Base-by-base conservation (phyloP, 2,888 invertebrate genomes). In the Choreutis nemorana region DNA sequence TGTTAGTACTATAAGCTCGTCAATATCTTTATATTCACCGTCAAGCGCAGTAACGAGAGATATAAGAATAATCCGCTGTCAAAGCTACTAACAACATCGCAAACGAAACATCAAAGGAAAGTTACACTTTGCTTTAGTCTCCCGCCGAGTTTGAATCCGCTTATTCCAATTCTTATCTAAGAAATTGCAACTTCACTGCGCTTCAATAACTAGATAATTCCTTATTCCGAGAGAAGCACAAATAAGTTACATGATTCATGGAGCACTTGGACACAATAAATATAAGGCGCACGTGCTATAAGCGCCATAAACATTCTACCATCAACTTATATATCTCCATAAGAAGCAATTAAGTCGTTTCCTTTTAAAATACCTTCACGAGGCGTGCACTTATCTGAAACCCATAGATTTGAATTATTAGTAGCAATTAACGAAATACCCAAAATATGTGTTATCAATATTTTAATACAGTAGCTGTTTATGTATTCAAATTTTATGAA, bases 401-500 rank as follows among this genome's bases (percentile, higher is more conserved):
- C 50, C 55, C 61, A 65, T 68, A 56, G 55, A 58, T 68, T 62
- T 67, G 67, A 66, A 66, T 72, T 70, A 75, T 68, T 71, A 72
- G 64, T 62, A 62, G 54, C 66, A 64, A 63, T 68, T 71, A 72
- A 62, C 61, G 50, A 64, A 58, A 52, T 61, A n/a, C 60, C 55
- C 62, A 63, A 66, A 71, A 67, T 68, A 65, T 59, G 51, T 54
- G 57, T 70, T 73, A 77, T 77, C 75, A 71, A 73, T 72, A 68
- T 70, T 70, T 71, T 68, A 73, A 73, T 68, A 73, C 77, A 61
- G 77, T 72, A 78, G 77, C 75, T 47, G 54, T 59, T 70, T 61
- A 64, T 57, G 45, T 55, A 71, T 73, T 72, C 54, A 70, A 72
- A 75, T 75, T 70, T 64, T 59, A 65, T 67, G 59, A 59, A 62